Conservation (phyloP, 2,888 invertebrate genomes). For the Nebria salina region DNA sequence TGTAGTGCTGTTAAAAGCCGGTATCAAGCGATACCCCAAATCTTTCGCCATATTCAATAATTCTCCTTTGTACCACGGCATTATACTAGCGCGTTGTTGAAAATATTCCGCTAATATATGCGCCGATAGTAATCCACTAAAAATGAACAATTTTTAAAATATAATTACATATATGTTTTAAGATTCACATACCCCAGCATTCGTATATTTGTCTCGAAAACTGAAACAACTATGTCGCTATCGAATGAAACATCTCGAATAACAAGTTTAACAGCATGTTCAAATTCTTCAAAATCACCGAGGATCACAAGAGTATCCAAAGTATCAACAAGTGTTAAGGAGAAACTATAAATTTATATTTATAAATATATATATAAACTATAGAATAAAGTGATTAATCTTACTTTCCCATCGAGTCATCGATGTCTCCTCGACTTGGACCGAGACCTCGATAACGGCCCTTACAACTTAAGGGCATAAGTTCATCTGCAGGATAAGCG, state of each 20-base stretch:
- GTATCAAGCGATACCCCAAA: conserved; percentile 88
- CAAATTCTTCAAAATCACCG: conserved; percentile 95
- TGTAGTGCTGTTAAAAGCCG: conserved; percentile 98
- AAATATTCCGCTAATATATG: conserved; percentile 89
- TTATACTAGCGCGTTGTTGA: conserved; percentile 76
- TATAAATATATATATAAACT: conserved; percentile 29
- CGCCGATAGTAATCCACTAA: conserved; percentile 88
- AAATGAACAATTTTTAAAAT: conserved; percentile 49
- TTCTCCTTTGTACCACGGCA: conserved; percentile 89
- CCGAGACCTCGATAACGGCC: conserved; percentile 91
- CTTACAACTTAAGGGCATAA: conserved; percentile 96
- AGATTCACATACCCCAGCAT: conserved; percentile 85
- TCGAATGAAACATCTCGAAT: conserved; percentile 91
- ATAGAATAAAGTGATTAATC: conserved; percentile 56
- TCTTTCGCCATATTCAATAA: conserved; percentile 91
- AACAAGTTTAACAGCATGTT: conserved; percentile 86
- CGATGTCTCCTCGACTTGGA: conserved; percentile 93
- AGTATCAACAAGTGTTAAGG: conserved; percentile 93
- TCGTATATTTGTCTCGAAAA: conserved; percentile 98
- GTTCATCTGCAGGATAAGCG: conserved; percentile 97
- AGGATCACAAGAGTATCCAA: conserved; percentile 92
- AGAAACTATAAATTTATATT: conserved; percentile 76
- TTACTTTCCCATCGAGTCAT: conserved; percentile 97
- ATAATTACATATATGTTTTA: background rate
- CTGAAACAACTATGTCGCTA: conserved; percentile 93